Evolutionary conservation across 2,888 invertebrate species (phyloP).

Genomic region (Lithophane socia): DNA sequence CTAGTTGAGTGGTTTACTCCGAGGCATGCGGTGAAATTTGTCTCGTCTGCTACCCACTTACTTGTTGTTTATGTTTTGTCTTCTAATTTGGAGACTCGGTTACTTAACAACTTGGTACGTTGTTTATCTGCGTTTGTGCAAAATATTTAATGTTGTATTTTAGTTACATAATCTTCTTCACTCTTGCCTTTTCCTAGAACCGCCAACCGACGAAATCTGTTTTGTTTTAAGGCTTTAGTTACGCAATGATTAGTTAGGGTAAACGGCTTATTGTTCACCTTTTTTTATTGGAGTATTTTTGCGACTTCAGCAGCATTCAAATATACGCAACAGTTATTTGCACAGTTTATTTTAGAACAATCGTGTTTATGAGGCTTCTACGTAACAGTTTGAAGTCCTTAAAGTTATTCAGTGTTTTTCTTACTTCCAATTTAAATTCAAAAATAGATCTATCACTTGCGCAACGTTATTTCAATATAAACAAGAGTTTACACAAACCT

Average conservation of each 20-base stretch:
- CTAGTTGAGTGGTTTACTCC: conserved; percentile 88
- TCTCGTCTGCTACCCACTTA: conserved; percentile 74
- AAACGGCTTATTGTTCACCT: conserved; percentile 40
- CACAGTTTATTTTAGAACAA: conserved; percentile 41
- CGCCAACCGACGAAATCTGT: conserved; percentile 18
- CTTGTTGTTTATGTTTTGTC: conserved; percentile 68
- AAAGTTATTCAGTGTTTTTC: conserved; percentile 39
- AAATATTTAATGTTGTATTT: conserved; percentile 64
- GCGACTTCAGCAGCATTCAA: conserved; percentile 24
- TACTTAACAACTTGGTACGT: conserved; percentile 62
- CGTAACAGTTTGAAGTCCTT: conserved; percentile 15
- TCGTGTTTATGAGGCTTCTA: conserved; percentile 42
- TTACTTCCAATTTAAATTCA: conserved; percentile 25
- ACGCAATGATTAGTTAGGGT: conserved; percentile 22
- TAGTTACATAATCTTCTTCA: conserved; percentile 51
- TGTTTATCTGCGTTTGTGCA: conserved; percentile 62
- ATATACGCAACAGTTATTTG: conserved; percentile 38
- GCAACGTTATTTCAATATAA: conserved; percentile 17
- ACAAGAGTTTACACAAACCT: conserved; percentile 5
- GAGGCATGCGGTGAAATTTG: conserved; percentile 86
- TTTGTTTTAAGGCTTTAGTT: conserved; percentile 31
- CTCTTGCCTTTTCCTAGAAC: conserved; percentile 17
- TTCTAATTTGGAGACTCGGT: conserved; percentile 67
- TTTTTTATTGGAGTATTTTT: conserved; percentile 39
- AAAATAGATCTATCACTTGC: conserved; percentile 33